Conservation (phyloP, 2,113 vertebrate species). For the Festucalex cinctus region DNA sequence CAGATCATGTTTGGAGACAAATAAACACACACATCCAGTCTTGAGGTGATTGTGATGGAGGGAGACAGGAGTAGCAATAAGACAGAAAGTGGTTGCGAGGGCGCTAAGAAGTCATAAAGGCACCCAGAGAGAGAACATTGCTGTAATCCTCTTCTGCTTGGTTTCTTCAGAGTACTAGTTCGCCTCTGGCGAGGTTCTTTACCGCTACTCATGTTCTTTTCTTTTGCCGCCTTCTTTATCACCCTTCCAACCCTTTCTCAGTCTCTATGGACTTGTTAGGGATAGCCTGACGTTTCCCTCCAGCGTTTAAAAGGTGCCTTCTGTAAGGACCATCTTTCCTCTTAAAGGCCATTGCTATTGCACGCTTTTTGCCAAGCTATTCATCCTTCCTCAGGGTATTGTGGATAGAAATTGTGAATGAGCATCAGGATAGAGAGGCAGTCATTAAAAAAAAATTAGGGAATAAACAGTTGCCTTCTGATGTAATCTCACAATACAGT, state of each 20-base stretch:
- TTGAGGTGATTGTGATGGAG: conserved; percentile 14
- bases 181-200: conserved; percentile 6
- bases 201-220: neutral
- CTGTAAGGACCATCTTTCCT: conserved; percentile 5
- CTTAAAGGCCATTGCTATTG: conserved; percentile 9
- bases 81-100: conserved; percentile 3
- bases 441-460: neutral
- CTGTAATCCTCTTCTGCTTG: conserved; percentile 42
- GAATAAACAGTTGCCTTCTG: too few species aligned
- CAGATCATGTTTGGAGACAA: conserved; percentile 1
- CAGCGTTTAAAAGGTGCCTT: conserved; percentile 17
- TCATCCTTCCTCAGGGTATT: neutral
- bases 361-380: neutral
- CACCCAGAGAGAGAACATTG: conserved; percentile 11
- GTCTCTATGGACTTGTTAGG: conserved; percentile 68
- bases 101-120: conserved; percentile 27
- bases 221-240: conserved; percentile 1
- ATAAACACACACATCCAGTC: neutral
- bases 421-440: neutral
- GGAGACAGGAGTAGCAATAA: neutral
- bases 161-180: conserved; percentile 19
- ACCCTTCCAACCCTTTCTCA: conserved; percentile 8
- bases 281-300: conserved; percentile 32
- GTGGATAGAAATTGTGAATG: neutral
- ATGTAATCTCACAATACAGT: too few species aligned